A percentile compares a stretch with the other conserved stretches of the same genome.
Evolutionary conservation across 1,140 invertebrate species (phyloP).

Genomic region (Papilio polyxenes): DNA sequence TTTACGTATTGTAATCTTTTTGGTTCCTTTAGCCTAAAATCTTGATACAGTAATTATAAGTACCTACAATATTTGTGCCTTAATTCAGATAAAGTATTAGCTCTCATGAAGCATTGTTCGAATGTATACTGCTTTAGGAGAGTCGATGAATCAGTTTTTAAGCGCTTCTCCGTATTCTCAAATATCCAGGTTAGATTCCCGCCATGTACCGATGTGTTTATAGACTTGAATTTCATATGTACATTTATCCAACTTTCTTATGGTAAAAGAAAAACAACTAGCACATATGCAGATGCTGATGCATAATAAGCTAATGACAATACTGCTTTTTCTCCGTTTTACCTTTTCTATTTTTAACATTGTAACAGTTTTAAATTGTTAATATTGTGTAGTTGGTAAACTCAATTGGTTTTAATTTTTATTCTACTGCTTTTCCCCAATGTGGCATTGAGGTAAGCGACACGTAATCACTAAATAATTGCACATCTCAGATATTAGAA

Average conservation of each 20-base stretch:
- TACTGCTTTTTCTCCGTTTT: background rate
- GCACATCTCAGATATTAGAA: background rate
- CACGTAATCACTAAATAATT: background rate
- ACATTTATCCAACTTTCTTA: too few relatives aligned
- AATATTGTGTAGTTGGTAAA: background rate
- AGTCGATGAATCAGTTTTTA: too few relatives aligned
- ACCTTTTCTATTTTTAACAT: background rate
- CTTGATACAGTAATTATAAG: background rate
- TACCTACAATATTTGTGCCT: background rate
- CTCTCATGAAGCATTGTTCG: background rate
- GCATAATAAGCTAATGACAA: too few relatives aligned
- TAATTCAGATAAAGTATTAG: background rate
- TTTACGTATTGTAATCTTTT: background rate
- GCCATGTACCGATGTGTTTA: too few relatives aligned
- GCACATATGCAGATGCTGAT: too few relatives aligned
- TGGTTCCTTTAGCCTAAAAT: background rate
- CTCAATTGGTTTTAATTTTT: background rate
- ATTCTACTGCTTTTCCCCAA: constrained; percentile 3
- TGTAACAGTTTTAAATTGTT: background rate
- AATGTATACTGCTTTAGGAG: background rate
- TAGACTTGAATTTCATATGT: too few relatives aligned
- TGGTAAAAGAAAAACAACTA: too few relatives aligned
- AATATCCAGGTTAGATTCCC: too few relatives aligned
- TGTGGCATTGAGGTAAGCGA: constrained; percentile 7
- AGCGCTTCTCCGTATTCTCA: too few relatives aligned